phyloP scores from a whole-genome alignment of 1,140 invertebrate genomes.

The Drosophila miranda region DNA sequence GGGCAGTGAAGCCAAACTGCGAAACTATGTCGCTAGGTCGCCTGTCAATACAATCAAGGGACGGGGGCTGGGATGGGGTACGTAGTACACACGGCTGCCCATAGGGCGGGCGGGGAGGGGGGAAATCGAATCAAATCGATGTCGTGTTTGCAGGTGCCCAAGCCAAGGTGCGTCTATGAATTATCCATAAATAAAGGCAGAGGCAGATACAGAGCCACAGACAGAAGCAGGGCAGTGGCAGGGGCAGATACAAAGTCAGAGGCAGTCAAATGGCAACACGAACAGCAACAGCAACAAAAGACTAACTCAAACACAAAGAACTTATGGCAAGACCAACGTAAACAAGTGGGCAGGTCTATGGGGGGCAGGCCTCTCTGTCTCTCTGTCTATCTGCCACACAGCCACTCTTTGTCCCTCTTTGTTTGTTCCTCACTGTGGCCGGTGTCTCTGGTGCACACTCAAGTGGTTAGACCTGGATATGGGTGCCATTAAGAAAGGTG shows the following conservation, averaged over 20 bases:
- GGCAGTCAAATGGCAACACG: slow-evolving; percentile 60
- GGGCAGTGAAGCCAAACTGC: slow-evolving; percentile 57
- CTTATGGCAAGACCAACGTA: slow-evolving; percentile 50
- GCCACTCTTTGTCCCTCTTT: slow-evolving; percentile 3
- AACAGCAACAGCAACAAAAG: slow-evolving; percentile 43
- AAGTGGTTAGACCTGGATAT: slow-evolving; percentile 24
- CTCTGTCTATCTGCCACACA: no score
- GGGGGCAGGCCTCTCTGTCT: background rate
- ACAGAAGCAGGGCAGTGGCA: background rate
- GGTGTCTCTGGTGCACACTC: background rate
- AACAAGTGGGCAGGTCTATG: slow-evolving; percentile 37
- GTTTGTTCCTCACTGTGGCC: slow-evolving; percentile 1
- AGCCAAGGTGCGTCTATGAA: slow-evolving; percentile 68
- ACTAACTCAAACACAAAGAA: slow-evolving; percentile 49
- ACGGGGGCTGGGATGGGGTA: background rate
- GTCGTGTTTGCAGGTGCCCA: slow-evolving; percentile 53
- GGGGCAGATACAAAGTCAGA: slow-evolving; percentile 13
- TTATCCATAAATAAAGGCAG: slow-evolving; percentile 66
- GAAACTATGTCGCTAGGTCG: slow-evolving; percentile 77
- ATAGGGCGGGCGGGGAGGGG: background rate
- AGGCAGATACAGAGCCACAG: slow-evolving; percentile 39
- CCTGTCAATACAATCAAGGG: slow-evolving; percentile 31
- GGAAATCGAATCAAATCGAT: slow-evolving; percentile 49
- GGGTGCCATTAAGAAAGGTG: slow-evolving; percentile 34
- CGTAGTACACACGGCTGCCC: background rate